Base-by-base conservation (phyloP, 2,888 invertebrate genomes). In the Arenicola marina region DNA sequence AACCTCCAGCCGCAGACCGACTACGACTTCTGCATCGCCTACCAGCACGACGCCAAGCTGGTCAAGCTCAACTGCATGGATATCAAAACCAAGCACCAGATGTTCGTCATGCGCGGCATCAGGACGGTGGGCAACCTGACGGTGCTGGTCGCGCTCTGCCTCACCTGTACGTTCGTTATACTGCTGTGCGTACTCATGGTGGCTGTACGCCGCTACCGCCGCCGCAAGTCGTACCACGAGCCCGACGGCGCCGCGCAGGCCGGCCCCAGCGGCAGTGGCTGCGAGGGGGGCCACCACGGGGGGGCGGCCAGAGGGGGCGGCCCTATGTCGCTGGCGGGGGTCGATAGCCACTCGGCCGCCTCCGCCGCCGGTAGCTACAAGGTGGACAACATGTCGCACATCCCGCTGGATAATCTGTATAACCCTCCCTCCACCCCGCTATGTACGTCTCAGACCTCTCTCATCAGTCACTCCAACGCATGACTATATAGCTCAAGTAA, bases 1-100 rank as follows among this genome's bases (percentile, higher is more conserved):
- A 77, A 81, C 51, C 73, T 86, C 15, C 72, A 75, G 61, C 82
- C 85, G 7, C 71, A 76, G 33, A 83, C 83, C 4, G 69, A 68
- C 1, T 85, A 86, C 69, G 81, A 83, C 68, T 78, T 85, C 67
- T 86, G 86, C 70, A 76, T 85, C 29, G 80, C 83, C 21, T 70
- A 74, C 77, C 34, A 57, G 55, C 38, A 31, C 24, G 24, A 70
- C 76, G 51, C 56, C 31, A 15, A 11, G 51, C 45, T 34, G 24
- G 76, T 77, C 62, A 75, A 78, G 38, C 72, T 85, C 43, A 77
- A 80, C 11, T 83, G 83, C 69, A 76, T 62, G 26, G 58, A 60
- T 28, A 61, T 66, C 15, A 31, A 58, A 32, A 66, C 66, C 4
- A 63, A 66, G 56, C 54, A 56, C 48, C 29, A 48, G 3, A 57